phyloP scores from a whole-genome alignment of 2,113 vertebrate species.

The Brachirus orientalis region DNA sequence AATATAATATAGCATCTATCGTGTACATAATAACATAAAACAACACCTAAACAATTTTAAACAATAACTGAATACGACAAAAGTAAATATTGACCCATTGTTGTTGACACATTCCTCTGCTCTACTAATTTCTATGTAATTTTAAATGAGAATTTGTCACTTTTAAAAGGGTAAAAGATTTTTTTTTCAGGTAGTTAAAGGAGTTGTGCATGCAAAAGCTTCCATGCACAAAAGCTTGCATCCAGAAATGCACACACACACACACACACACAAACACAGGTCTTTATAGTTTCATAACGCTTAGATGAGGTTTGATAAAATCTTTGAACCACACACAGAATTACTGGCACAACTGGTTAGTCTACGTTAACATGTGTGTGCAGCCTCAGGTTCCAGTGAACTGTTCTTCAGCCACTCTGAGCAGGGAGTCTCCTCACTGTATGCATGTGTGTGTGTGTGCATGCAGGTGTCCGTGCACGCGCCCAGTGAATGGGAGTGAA shows the following conservation, averaged over 20 bases:
- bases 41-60: no score
- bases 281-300: constrained; percentile 18
- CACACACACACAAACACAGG: neutral
- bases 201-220: neutral
- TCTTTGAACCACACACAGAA: neutral
- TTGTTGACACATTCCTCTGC: no score
- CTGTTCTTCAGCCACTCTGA: constrained; percentile 42
- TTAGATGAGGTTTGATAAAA: constrained; percentile 28
- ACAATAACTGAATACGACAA: no score
- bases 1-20: no score
- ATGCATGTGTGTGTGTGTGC: neutral
- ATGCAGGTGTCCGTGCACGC: neutral
- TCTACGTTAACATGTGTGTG: constrained; percentile 3
- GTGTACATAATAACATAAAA: no score
- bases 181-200: neutral
- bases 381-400: no score
- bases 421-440: constrained; percentile 36
- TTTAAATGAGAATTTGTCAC: no score
- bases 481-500: constrained; percentile 17
- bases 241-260: constrained; percentile 6
- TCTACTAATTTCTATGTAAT: no score
- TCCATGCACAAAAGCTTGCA: constrained; percentile 4
- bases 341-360: constrained; percentile 5
- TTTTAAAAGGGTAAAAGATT: no score
- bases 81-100: no score